A percentile compares a stretch with the other conserved stretches of the same genome.
phyloP scores from a whole-genome alignment of 1,140 invertebrate genomes.

The Leguminivora glycinivorella region DNA sequence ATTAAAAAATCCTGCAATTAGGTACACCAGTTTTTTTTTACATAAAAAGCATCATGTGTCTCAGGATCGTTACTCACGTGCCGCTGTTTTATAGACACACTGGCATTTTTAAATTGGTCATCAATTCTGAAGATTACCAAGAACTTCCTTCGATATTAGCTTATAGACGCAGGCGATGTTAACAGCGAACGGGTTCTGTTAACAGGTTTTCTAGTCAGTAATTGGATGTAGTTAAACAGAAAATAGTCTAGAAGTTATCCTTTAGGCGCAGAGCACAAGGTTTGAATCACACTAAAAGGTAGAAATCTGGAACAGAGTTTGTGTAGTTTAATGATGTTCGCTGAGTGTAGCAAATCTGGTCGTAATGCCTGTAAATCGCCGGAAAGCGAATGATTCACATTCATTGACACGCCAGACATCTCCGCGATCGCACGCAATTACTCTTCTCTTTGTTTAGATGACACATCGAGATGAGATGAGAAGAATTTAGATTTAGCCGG shows the following conservation, averaged over 20 bases:
- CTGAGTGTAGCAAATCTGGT: constrained; percentile 2
- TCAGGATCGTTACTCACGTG: not conserved
- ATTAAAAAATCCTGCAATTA: not conserved
- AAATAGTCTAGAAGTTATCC: not conserved
- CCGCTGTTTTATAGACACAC: not conserved
- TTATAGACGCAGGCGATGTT: constrained; percentile 2
- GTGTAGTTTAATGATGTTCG: not conserved
- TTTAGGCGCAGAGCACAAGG: not conserved
- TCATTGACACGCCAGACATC: constrained; percentile 20
- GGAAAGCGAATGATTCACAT: constrained; percentile 29
- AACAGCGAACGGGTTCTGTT: constrained; percentile 20
- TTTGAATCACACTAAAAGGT: not conserved
- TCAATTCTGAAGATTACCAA: constrained; percentile 4
- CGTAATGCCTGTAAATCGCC: constrained; percentile 10
- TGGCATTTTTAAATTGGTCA: constrained; percentile 5
- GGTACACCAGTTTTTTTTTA: not conserved
- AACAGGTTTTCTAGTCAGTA: constrained; percentile 15
- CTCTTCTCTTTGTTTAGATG: constrained; percentile 17
- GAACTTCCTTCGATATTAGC: constrained; percentile 16
- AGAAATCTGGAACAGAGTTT: not conserved
- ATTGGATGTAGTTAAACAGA: constrained; percentile 5
- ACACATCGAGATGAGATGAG: not conserved
- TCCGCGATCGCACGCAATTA: constrained; percentile 20
- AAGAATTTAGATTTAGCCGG: not conserved
- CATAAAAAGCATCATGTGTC: not conserved